These are phyloP conservation scores for Chelonoidis abingdonii DNA, from an alignment of 2,113 vertebrate genomes.

Conservation along the genomic window DNA sequence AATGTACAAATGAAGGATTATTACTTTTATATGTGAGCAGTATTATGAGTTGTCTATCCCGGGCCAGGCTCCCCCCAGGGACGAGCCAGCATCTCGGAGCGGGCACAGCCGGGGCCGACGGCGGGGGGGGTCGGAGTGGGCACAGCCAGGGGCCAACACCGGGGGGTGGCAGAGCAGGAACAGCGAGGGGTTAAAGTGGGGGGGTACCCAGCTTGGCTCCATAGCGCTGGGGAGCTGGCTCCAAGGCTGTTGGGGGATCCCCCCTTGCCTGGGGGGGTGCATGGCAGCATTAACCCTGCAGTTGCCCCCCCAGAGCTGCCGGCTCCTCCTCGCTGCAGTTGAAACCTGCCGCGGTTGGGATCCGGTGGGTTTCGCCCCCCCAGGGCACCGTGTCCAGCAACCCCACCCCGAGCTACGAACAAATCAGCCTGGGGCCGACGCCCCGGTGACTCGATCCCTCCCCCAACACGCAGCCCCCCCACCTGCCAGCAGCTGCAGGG, in stretches of 20 bases:
- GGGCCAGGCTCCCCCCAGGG: conserved; percentile 4
- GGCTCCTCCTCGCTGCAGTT: background rate
- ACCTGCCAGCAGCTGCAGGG: too few relatives aligned
- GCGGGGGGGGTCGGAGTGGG: background rate
- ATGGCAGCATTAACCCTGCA: background rate
- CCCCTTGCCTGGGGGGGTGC: accelerated
- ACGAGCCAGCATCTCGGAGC: background rate
- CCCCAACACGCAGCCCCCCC: too few relatives aligned
- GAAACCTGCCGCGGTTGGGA: too few relatives aligned
- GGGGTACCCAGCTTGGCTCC: background rate
- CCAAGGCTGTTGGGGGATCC: background rate
- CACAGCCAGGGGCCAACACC: background rate
- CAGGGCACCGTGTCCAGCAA: too few relatives aligned
- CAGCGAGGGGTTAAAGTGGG: background rate
- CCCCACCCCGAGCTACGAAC: background rate
- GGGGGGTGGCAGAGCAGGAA: background rate
- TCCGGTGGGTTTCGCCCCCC: too few relatives aligned
- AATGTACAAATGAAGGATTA: conserved; percentile 99
- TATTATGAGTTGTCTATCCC: conserved; percentile 88
- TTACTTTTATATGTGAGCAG: conserved; percentile 99
- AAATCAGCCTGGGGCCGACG: too few relatives aligned
- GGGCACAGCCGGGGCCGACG: background rate
- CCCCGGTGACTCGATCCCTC: too few relatives aligned
- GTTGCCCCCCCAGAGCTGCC: background rate
- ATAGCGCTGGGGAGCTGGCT: accelerated